phyloP scores from a whole-genome alignment of 2,113 vertebrate species.

The Dryoscopus gambensis region DNA sequence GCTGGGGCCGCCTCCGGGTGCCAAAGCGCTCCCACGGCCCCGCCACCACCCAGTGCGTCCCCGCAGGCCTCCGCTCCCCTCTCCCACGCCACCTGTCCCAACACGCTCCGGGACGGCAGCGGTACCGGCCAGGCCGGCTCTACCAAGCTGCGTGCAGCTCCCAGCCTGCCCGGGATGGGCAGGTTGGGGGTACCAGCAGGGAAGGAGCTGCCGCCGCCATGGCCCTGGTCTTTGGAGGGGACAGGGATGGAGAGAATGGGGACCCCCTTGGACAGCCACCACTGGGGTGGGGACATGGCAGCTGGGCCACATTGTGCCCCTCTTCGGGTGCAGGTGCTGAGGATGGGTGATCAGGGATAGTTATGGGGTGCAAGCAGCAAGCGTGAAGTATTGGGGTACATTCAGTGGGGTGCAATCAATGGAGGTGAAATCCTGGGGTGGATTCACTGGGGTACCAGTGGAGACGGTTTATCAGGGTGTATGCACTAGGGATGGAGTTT shows the following conservation, averaged over 20 bases:
- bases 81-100: constrained; percentile 6
- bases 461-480: background rate
- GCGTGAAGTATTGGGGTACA: background rate
- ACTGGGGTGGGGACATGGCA: rapidly evolving
- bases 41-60: background rate
- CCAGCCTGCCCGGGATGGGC: background rate
- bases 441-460: background rate
- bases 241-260: rapidly evolving
- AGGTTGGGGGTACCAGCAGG: background rate
- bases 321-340: too few species aligned
- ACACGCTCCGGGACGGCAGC: background rate
- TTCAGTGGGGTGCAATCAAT: background rate
- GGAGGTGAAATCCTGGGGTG: too few species aligned
- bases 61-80: background rate
- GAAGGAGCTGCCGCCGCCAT: rapidly evolving
- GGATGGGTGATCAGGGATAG: too few species aligned
- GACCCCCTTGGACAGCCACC: rapidly evolving
- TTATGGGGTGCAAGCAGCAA: rapidly evolving
- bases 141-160: background rate
- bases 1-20: background rate
- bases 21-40: background rate
- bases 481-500: too few species aligned
- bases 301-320: background rate
- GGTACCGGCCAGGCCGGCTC: constrained; percentile 37
- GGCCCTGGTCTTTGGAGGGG: background rate